phyloP scores from a whole-genome alignment of 2,797 vertebrate species.

The Lycodopsis pacificus region DNA sequence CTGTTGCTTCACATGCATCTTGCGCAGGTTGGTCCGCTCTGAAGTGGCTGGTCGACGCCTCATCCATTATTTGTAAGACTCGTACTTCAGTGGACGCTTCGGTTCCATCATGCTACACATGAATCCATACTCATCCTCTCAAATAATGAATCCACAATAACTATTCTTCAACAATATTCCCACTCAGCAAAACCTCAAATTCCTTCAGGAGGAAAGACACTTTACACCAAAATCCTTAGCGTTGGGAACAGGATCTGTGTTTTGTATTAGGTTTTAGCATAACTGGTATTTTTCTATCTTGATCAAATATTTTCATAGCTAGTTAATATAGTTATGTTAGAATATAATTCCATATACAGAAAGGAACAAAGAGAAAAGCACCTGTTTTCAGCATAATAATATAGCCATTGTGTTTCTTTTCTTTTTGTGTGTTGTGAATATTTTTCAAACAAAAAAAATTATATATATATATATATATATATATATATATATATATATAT shows the following conservation, averaged over 20 bases:
- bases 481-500: no score
- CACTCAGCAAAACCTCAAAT: neutral
- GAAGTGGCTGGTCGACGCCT: neutral
- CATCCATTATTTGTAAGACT: neutral
- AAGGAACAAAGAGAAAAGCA: neutral
- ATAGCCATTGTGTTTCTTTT: neutral
- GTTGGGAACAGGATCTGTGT: neutral
- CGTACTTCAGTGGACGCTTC: neutral
- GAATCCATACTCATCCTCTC: neutral
- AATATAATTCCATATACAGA: neutral
- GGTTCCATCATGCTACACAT: neutral
- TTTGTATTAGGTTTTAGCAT: neutral
- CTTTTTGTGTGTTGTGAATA: neutral
- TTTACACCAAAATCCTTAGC: neutral
- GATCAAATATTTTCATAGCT: neutral
- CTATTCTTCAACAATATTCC: neutral
- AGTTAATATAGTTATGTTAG: neutral
- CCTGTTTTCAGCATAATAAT: neutral
- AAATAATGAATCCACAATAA: neutral
- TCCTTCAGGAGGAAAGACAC: neutral
- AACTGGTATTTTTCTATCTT: neutral
- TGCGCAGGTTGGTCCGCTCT: neutral
- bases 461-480: no score
- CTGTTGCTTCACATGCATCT: neutral
- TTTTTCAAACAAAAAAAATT: neutral